Evolutionary conservation across 2,888 invertebrate species (phyloP), one percentile per base, ranked within the genome.

Genomic region (Lingula anatina): DNA sequence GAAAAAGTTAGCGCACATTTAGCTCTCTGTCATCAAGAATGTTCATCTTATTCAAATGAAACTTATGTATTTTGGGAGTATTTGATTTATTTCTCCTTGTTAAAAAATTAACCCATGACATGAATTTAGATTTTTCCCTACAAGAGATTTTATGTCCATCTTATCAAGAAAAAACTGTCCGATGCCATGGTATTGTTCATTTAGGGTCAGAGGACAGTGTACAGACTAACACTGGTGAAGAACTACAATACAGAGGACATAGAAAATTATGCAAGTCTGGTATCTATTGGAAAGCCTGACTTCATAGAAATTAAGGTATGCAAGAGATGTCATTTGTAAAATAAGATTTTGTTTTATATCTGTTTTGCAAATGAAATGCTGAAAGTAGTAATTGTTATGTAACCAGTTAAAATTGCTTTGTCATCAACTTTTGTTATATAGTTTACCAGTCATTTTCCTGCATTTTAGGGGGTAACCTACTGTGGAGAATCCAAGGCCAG

Each of bases 241-340:
- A 76, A 79, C 7, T 83, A 78, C 77, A 83, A 83, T 67, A 78
- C 78, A 1, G 81, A 82, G 36, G 82, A 83, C 59, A 53, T 83
- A 35, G 77, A 80, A 50, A 78, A 75, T 50, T 83, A 83, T 70
- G 81, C 81, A 2, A 68, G 78, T 24, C 72, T 83, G 12, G 81
- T 83, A 1, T 62, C 70, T 3, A 55, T 79, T 5, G 83, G 83
- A 12, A 70, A 78, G 47, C 83, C 83, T 40, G 82, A 83, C 67
- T 83, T 83, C 57, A 83, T 83, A 56, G 83, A 83, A 71, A 77
- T 83, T 36, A 83, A 83, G 75, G 81, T 81, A 57, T 53, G 59
- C 51, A 26, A 12, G n/a, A n/a, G n/a, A n/a, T n/a, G n/a, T n/a
- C n/a, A n/a, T n/a, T n/a, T n/a, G n/a, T n/a, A n/a, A n/a, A n/a